phyloP scores from a whole-genome alignment of 2,113 vertebrate genomes.

The Chloropsis cyanopogon region DNA sequence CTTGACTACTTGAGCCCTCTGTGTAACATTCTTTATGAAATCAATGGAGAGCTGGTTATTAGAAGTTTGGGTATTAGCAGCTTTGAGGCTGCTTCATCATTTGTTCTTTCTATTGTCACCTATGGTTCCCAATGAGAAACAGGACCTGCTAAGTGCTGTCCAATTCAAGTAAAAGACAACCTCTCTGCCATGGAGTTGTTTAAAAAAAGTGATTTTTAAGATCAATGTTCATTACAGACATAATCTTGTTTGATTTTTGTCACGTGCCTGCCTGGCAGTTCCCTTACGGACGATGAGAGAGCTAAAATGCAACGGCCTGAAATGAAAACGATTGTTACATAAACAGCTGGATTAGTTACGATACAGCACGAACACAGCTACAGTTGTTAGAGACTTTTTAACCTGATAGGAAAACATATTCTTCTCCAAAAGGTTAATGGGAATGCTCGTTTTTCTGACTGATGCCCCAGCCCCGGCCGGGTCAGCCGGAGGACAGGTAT shows the following conservation, averaged over 20 bases:
- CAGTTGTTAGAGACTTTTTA: conserved; percentile 40
- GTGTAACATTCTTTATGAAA: not conserved
- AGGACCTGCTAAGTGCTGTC: not conserved
- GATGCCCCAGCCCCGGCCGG: not conserved
- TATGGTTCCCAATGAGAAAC: not conserved
- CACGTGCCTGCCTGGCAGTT: not conserved
- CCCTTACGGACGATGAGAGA: not conserved
- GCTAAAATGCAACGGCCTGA: not conserved
- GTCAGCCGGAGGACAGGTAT: conserved; percentile 93
- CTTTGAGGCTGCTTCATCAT: not conserved
- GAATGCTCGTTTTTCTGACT: conserved; percentile 1
- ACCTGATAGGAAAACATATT: conserved; percentile 59
- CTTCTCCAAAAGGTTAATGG: conserved; percentile 55
- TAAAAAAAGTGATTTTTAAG: not conserved
- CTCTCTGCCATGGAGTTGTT: not conserved
- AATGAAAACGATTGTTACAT: not conserved
- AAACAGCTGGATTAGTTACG: conserved; percentile 48
- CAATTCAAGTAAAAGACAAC: not conserved
- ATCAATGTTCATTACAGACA: not conserved
- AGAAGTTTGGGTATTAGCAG: not conserved
- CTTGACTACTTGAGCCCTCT: not conserved
- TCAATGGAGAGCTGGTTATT: not conserved
- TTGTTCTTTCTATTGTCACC: not conserved
- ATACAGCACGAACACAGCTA: conserved; percentile 64
- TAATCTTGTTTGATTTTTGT: not conserved